Percentiles rank a stretch among this genome's conserved stretches.
These are phyloP conservation scores for Machaerirhynchus nigripectus DNA, from an alignment of 2,113 vertebrate species.

Conservation along the genomic window DNA sequence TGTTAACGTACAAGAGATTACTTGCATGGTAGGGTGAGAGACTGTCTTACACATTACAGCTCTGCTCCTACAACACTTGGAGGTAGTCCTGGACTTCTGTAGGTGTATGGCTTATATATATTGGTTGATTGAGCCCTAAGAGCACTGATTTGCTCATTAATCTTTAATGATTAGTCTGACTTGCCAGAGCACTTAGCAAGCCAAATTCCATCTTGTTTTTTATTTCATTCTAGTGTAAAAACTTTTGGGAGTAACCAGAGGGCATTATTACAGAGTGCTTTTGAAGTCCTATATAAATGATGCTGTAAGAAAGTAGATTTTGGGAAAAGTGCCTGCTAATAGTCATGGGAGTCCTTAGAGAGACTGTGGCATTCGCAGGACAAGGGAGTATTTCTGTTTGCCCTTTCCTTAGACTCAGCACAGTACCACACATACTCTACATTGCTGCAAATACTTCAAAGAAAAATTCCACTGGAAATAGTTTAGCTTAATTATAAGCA, in stretches of 20 bases:
- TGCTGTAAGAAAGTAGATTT: not conserved
- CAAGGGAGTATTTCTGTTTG: not conserved
- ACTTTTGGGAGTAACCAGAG: not conserved
- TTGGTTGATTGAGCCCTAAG: not conserved
- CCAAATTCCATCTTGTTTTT: not conserved
- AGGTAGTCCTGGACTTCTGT: not conserved
- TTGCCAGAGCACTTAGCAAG: not conserved
- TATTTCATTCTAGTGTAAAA: not conserved
- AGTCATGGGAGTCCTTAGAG: not conserved
- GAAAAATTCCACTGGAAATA: not conserved
- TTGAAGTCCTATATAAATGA: not conserved
- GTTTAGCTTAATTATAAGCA: constrained; percentile 7
- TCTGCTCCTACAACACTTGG: not conserved
- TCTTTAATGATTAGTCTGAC: not conserved
- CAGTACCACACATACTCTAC: not conserved
- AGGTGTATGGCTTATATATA: not conserved
- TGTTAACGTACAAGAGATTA: rapidly evolving
- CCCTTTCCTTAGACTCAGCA: not conserved
- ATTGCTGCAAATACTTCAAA: not conserved
- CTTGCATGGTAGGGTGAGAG: not conserved
- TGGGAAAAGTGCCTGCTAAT: not conserved
- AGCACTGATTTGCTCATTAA: not conserved
- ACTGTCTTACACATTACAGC: not conserved
- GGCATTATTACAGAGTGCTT: not conserved
- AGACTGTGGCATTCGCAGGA: not conserved